These are phyloP conservation scores for Trididemnum nubilum DNA, from an alignment of 23 tunicate species.

Conservation along the genomic window DNA sequence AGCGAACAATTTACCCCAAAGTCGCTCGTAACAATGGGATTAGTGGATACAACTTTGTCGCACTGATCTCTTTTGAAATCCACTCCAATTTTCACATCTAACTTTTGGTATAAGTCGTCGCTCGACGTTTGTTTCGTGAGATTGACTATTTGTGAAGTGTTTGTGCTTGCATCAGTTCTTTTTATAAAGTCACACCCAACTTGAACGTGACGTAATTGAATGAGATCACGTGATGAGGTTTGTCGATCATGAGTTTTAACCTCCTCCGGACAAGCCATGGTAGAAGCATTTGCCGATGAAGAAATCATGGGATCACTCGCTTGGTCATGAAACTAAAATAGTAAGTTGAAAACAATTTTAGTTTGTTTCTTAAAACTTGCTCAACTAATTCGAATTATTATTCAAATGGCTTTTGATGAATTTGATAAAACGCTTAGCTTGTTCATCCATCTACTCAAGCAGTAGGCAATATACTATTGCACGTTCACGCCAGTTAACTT, in stretches of 20 bases:
- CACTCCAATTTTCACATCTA: constrained; percentile 21
- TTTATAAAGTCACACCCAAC: not conserved
- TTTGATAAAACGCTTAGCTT: no score
- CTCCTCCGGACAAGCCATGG: not conserved
- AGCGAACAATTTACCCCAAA: not conserved
- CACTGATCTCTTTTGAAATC: not conserved
- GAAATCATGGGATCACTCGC: not conserved
- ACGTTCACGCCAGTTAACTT: no score
- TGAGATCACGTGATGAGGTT: constrained; percentile 19
- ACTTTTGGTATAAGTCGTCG: constrained; percentile 11
- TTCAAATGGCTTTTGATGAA: no score
- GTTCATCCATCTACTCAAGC: no score
- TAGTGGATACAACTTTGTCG: constrained; percentile 34
- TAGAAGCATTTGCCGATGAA: not conserved
- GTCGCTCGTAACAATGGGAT: not conserved
- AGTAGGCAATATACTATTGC: no score
- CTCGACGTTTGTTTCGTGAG: constrained; percentile 10
- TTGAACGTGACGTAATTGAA: not conserved
- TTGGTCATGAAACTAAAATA: not conserved
- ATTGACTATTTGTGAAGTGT: not conserved
- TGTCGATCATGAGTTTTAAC: not conserved
- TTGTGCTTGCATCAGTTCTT: not conserved
- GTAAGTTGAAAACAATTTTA: not conserved
- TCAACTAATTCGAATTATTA: no score
- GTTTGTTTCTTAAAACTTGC: no score